phyloP scores from a whole-genome alignment of 2,113 vertebrate genomes.

The Arizona elegans region DNA sequence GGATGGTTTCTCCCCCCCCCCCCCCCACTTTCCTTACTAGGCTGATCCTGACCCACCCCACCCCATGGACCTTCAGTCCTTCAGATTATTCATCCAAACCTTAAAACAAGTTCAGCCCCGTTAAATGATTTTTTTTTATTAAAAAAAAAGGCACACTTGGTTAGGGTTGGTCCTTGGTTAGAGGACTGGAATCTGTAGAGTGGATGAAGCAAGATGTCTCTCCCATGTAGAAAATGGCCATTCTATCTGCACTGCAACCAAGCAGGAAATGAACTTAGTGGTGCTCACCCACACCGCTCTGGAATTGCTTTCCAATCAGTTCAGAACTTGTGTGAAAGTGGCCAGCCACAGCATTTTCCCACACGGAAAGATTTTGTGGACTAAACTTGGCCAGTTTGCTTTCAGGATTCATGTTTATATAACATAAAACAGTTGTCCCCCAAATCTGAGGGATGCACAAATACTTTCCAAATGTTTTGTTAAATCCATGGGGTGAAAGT shows the following conservation, averaged over 20 bases:
- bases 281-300: neutral
- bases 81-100: neutral
- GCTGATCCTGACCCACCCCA: neutral
- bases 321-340: neutral
- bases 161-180: neutral
- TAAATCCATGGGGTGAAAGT: neutral
- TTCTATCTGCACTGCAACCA: neutral
- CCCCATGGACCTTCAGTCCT: neutral
- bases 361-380: neutral
- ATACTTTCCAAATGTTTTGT: neutral
- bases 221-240: neutral
- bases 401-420: neutral
- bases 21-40: neutral
- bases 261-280: neutral
- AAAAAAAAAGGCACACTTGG: neutral
- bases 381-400: neutral
- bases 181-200: neutral
- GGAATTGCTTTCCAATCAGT: neutral
- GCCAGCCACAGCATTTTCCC: neutral
- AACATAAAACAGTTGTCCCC: neutral
- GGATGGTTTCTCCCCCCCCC: neutral
- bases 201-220: neutral
- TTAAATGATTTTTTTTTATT: neutral
- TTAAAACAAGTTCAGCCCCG: neutral
- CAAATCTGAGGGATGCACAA: neutral